phyloP scores from a whole-genome alignment of 2,113 vertebrate species.

The Salminus brasiliensis region DNA sequence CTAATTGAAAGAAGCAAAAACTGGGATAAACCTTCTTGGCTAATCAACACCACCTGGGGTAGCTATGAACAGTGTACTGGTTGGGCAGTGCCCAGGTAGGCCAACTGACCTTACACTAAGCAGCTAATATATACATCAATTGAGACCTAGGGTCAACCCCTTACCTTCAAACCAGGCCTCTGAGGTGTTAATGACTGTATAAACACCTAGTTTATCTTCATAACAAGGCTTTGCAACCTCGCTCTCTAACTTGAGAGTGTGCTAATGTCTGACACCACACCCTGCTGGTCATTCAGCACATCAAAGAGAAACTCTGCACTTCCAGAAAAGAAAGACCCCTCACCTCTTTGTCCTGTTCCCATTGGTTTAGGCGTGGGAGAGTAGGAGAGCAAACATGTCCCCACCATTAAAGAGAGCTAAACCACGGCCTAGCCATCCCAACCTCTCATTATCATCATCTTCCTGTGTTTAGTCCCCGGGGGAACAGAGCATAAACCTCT shows the following conservation, averaged over 20 bases:
- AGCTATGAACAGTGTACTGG: too few relatives aligned
- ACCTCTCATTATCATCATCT: slow-evolving; percentile 71
- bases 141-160: not conserved
- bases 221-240: not conserved
- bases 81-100: not conserved
- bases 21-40: too few relatives aligned
- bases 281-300: not conserved
- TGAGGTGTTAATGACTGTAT: not conserved
- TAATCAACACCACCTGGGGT: too few relatives aligned
- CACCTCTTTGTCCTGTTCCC: slow-evolving; percentile 10
- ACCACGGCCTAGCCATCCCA: not conserved
- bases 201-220: not conserved
- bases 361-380: slow-evolving; percentile 41
- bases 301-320: not conserved
- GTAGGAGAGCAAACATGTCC: slow-evolving; percentile 15
- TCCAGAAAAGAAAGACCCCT: not conserved
- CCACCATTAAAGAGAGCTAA: slow-evolving; percentile 32
- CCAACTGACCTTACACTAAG: not conserved
- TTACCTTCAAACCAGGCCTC: not conserved
- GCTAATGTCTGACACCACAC: slow-evolving; percentile 11
- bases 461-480: slow-evolving; percentile 78
- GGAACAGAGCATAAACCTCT: slow-evolving; percentile 56
- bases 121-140: not conserved
- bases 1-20: too few relatives aligned
- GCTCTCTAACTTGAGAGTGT: not conserved